Conservation (phyloP, 2,797 vertebrate species). For the Meda fulgida region DNA sequence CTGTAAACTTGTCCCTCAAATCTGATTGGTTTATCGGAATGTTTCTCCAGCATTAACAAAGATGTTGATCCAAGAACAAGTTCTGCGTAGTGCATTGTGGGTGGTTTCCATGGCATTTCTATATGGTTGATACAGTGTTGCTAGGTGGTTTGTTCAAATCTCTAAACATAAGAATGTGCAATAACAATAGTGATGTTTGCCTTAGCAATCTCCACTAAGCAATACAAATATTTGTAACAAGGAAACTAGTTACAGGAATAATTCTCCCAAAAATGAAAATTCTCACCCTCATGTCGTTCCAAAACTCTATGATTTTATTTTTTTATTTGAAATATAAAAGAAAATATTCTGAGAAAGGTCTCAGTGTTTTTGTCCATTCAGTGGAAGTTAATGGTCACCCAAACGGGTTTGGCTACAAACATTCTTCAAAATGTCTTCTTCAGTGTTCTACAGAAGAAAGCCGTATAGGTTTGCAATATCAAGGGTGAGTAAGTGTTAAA, state of each 20-base stretch:
- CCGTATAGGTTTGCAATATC: no score
- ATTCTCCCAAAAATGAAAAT: no score
- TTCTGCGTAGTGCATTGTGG: not conserved
- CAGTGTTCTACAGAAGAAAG: not conserved
- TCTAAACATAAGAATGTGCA: not conserved
- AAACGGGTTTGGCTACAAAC: no score
- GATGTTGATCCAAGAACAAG: not conserved
- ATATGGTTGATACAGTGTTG: not conserved
- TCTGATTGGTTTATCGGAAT: no score
- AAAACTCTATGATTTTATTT: no score
- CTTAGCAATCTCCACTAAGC: not conserved
- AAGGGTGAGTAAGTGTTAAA: no score
- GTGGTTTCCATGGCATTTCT: not conserved
- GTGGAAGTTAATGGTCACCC: not conserved
- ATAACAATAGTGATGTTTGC: not conserved
- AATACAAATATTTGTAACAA: no score
- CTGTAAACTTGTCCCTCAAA: no score
- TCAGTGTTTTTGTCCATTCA: not conserved
- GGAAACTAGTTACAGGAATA: no score
- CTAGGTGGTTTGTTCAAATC: not conserved
- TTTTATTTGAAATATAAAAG: no score
- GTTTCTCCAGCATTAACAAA: no score
- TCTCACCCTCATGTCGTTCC: no score
- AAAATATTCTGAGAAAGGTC: not conserved
- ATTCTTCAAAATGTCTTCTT: not conserved